Conservation (phyloP, 2,113 vertebrate genomes). For the Hippocampus zosterae region DNA sequence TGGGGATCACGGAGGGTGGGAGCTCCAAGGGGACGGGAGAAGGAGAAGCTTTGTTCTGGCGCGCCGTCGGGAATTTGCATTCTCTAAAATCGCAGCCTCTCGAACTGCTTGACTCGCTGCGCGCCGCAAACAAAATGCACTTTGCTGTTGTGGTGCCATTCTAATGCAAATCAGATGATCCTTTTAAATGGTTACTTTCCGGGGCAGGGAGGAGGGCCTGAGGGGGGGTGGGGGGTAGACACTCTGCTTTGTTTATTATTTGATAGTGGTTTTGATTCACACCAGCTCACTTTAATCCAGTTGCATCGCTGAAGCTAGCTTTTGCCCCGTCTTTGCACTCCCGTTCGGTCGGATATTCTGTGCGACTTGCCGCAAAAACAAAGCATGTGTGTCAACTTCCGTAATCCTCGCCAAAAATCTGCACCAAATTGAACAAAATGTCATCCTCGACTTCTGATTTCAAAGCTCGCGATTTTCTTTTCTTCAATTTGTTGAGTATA, state of each 20-base stretch:
- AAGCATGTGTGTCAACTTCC: too few species aligned
- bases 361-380: too few species aligned
- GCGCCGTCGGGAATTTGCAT: slow-evolving; percentile 55
- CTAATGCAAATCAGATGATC: not conserved
- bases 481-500: too few species aligned
- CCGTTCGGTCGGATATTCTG: not conserved
- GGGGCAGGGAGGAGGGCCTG: not conserved
- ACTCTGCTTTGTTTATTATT: not conserved
- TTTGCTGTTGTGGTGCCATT: not conserved
- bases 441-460: too few species aligned
- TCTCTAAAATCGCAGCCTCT: slow-evolving; percentile 37
- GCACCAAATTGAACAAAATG: too few species aligned
- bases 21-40: slow-evolving; percentile 9
- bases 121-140: not conserved
- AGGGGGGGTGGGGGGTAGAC: too few species aligned
- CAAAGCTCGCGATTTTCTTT: too few species aligned
- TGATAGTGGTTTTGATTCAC: not conserved
- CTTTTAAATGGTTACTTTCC: not conserved
- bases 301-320: not conserved
- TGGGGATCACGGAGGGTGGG: slow-evolving; percentile 44
- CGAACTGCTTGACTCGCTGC: slow-evolving; percentile 1
- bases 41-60: slow-evolving; percentile 38
- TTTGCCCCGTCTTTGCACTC: not conserved
- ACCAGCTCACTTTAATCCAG: not conserved
- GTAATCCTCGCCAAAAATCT: too few species aligned